Base-by-base conservation (phyloP, 1,140 invertebrate species). In the Chlorops oryzae region DNA sequence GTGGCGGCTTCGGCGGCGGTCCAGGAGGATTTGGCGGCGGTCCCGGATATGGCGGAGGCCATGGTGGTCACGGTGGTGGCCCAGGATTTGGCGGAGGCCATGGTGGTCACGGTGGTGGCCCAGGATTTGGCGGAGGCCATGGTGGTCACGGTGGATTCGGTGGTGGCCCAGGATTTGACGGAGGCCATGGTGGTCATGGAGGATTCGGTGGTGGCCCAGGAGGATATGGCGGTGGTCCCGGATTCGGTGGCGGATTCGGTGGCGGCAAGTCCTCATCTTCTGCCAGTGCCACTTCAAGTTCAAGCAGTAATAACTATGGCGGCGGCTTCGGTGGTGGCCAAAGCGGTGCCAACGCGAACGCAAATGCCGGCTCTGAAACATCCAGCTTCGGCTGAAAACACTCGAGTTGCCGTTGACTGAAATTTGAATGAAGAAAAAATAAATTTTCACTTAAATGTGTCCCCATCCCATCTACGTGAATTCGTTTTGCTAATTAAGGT, bases 1-100 rank as follows among this genome's bases (percentile, higher is more conserved):
- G 17, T 35, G 37, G 37, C 22, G 50, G 48, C 28, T 27, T 38
- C 32, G 39, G 39, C 24, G 44, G 27, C 13, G n/a, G 5, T 27
- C 9, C 6, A 10, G 22, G 24, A 32, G 28, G 28, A 9, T 15
- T 9, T 10, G 28, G 28, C 15, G 28, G 28, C 9, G 9, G 15
- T 32, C 28, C 15, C 15, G 45, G 45, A 17, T 18, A 23, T 37
- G 24, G 37, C 13, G 25, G 46, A 9, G 37, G 46, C 20, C 27
- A 39, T 42, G 25, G 38, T 38, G 15, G 38, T 32, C 9, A 13
- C 9, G 28, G 28, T 32, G 28, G 28, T 10, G 9, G 15, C 15
- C 28, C 15, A 13, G 45, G 45, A 17, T 18, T 18, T 40, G 39
- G 39, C 24, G 44, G 27, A n/a, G n/a, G 5, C 25, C 9, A 13